Base-by-base conservation (phyloP, 2,888 invertebrate genomes). In the Pristionchus fissidentatus region DNA sequence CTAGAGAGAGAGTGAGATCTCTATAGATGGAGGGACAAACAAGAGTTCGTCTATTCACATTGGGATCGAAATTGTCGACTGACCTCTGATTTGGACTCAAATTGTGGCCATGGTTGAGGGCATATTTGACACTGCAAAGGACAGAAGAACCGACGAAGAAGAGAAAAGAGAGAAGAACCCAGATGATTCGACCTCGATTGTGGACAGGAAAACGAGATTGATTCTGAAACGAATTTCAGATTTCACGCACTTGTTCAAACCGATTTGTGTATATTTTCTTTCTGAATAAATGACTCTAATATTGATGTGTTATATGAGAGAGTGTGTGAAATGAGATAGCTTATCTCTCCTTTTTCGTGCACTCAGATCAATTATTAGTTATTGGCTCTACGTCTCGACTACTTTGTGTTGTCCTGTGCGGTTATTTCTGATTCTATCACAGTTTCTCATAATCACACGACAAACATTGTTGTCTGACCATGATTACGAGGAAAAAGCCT, bases 41-140 rank as follows among this genome's bases (percentile, higher is more conserved):
- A n/a, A n/a, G n/a, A n/a, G n/a, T n/a, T n/a, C n/a, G n/a, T n/a
- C n/a, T n/a, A n/a, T n/a, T n/a, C n/a, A n/a, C n/a, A n/a, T n/a
- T n/a, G n/a, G n/a, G n/a, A n/a, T n/a, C 19, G 13, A n/a, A 38
- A 66, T 29, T 38, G 7, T 3, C 19, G 15, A 32, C 66, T 66
- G 2, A 78, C 78, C 22, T 43, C 35, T 32, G 35, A 78, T 78
- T 78, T 0, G 29, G 35, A 15, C 1, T 0, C 8, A 22, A 10
- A 29, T 41, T 19, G n/a, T 41, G 5, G 29, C 80, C 80, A 3
- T 60, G 38, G n/a, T 60, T 29, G 32, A 41, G 22, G 5, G 80
- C 80, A 22, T 80, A 80, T 60, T 80, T 80, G 60, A 55, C 38
- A 60, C 60, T 43, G 15, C 60, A 26, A 5, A 43, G 7, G 7